A percentile compares a stretch with the other conserved stretches of the same genome.
Evolutionary conservation across 2,888 invertebrate genomes (phyloP).

Genomic region (Caradrina kadenii): DNA sequence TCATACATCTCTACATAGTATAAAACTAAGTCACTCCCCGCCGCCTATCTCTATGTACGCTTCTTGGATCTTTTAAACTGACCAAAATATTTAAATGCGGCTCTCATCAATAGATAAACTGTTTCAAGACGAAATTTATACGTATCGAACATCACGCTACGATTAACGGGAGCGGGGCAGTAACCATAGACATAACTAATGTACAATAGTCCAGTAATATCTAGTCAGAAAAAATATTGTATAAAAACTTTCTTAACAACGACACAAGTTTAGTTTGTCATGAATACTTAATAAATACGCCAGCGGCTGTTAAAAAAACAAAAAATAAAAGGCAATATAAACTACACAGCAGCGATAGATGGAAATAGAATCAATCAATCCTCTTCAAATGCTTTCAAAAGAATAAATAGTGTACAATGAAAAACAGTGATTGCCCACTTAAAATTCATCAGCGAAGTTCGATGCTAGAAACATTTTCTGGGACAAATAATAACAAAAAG

Average conservation of each 20-base stretch:
- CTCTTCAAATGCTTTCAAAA: constrained; percentile 47
- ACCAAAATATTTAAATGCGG: too few relatives aligned
- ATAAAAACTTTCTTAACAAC: constrained; percentile 28
- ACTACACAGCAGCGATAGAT: constrained; percentile 21
- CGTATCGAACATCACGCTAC: too few relatives aligned
- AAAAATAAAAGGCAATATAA: constrained; percentile 17
- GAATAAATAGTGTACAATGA: constrained; percentile 52
- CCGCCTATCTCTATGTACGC: too few relatives aligned
- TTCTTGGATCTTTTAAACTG: too few relatives aligned
- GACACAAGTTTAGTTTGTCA: constrained; percentile 35
- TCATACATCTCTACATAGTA: too few relatives aligned
- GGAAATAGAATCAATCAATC: constrained; percentile 45
- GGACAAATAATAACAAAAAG: constrained; percentile 78
- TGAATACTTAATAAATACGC: constrained; percentile 34
- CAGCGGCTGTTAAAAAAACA: constrained; percentile 6
- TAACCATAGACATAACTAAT: neutral
- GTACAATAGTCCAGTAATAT: neutral
- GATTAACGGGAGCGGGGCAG: too few relatives aligned
- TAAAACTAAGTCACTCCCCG: too few relatives aligned
- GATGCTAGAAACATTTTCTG: constrained; percentile 64
- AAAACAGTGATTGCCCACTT: constrained; percentile 60
- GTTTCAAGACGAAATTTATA: too few relatives aligned
- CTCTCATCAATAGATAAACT: too few relatives aligned
- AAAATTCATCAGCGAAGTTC: constrained; percentile 64
- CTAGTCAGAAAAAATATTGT: constrained; percentile 22